Conservation (phyloP, 2,797 vertebrate species). For the Dicrostonyx torquatus region DNA sequence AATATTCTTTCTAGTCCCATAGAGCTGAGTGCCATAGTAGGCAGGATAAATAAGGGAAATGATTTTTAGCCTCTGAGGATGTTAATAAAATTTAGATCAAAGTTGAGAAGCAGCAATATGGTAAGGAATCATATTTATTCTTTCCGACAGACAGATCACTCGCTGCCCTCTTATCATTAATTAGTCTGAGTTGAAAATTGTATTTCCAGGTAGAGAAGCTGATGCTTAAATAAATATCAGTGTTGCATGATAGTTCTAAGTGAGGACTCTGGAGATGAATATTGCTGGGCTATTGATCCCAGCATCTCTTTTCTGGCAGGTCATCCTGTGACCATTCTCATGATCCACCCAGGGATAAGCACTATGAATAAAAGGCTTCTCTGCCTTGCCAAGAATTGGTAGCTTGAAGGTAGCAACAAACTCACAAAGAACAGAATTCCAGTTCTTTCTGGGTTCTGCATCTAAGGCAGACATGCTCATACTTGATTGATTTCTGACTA, state of each 20-base stretch:
- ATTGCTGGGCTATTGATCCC: not conserved
- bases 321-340: not conserved
- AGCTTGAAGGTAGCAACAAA: not conserved
- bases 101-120: not conserved
- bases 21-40: not conserved
- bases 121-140: not conserved
- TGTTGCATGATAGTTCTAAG: not conserved
- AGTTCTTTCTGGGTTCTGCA: not conserved
- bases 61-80: not conserved
- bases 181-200: not conserved
- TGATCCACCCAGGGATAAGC: not conserved
- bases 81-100: not conserved
- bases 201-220: not conserved
- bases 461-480: not conserved
- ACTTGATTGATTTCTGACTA: not conserved
- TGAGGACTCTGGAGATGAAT: fast-evolving
- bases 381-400: not conserved
- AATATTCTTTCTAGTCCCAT: not conserved
- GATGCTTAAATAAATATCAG: not conserved
- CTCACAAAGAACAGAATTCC: not conserved
- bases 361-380: not conserved
- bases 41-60: not conserved
- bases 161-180: not conserved
- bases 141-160: not conserved
- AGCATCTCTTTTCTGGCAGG: not conserved